Evolutionary conservation across 2,888 invertebrate species (phyloP), one percentile per base, ranked within the genome.

Genomic region (Nysson spinosus): DNA sequence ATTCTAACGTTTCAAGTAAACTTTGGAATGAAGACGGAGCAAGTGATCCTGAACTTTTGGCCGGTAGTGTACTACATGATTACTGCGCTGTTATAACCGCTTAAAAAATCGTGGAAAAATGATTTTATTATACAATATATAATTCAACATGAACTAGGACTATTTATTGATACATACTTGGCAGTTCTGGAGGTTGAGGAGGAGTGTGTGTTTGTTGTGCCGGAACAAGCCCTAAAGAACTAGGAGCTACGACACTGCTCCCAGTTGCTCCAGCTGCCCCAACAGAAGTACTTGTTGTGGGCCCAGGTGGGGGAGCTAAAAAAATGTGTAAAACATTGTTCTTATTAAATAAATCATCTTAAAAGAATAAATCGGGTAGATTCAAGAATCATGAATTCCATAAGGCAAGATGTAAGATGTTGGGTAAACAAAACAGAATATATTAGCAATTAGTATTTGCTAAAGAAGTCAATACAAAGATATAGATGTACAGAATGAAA

Each of bases 151-250:
- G 24, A n/a, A 16, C 16, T 43, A 17, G 46, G 14, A 17, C 24
- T 20, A 28, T 20, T n/a, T 37, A 9, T n/a, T 14, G 9, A 52
- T 68, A 74, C 84, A 85, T 81, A 89, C 89, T 88, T 77, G 90
- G 90, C 83, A 95, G 91, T 87, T 96, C 96, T 46, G 95, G 93
- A 69, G 95, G 92, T 75, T 93, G 92, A 37, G 93, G 93, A 47
- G 91, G 90, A 68, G 89, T 88, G 78, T 88, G 88, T 73, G 89
- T 88, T 72, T 88, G 89, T 78, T 88, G 88, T 58, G 88, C 87
- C 52, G 89, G 92, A 82, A 92, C 93, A 82, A 86, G 73, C 51
- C 87, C 71, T 82, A 89, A 71, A 49, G 87, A 71, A 87, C 87
- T 80, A 82, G 89, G 60, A 83, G 88, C 62, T 83, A 88, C 79